Base-by-base conservation (phyloP, 2,888 invertebrate genomes). In the Cacoxenus indagator region DNA sequence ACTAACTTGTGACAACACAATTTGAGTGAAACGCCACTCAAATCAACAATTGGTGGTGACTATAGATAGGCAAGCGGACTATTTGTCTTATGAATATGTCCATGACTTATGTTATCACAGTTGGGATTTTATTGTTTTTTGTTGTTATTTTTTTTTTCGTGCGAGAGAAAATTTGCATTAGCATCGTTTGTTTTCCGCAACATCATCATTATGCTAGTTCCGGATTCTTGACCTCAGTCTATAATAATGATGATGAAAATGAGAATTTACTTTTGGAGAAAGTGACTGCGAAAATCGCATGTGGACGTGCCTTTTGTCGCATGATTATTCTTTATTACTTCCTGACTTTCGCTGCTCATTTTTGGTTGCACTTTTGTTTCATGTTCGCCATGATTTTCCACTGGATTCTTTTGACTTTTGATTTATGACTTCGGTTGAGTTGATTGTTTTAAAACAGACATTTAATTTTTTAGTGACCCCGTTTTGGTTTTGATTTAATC, bases 221-320 rank as follows among this genome's bases (percentile, higher is more conserved):
- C 83, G 83, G 83, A 83, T 82, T 83, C 83, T 84, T 83, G 83
- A 83, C 83, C 83, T 83, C 79, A 83, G 84, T 75, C 82, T 81
- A 81, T 75, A 81, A 76, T 81, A 74, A 77, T 74, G 71, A 62
- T 71, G 70, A 71, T 72, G 65, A 37, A 37, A 37, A 37, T 37
- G 14, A 11, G 2, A 11, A 8, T 37, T 37, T 37, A 14, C 37
- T 37, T 37, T 37, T 37, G 37, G 37, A 11, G 37, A 37, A 37
- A 37, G 37, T 37, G 37, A 37, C n/a, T n/a, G n/a, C n/a, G n/a
- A n/a, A n/a, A n/a, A n/a, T n/a, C 37, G 37, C 37, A 14, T 37
- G 37, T 37, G 37, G 37, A 37, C 37, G 37, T 37, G 37, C 37
- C 37, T 37, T 37, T 37, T 37, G 37, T 37, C 9, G 37, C 37